Conservation (phyloP, 1,140 invertebrate genomes). For the Hydropsyche tenuis region DNA sequence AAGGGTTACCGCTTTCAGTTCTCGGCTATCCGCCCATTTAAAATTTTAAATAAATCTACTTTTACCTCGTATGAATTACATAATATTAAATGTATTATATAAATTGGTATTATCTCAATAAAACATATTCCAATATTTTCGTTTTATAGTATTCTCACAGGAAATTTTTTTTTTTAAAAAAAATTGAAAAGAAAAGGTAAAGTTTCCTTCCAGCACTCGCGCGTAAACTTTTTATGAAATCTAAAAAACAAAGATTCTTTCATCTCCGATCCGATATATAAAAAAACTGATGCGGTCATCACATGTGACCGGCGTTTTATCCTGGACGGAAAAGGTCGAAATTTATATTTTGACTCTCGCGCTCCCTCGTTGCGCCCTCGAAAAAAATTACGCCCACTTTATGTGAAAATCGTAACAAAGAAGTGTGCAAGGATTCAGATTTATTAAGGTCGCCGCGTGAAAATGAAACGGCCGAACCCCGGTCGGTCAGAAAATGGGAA, state of each 20-base stretch:
- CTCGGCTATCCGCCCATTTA: background rate
- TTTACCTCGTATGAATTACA: background rate
- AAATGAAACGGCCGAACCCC: constrained; percentile 1
- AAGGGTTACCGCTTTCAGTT: constrained; percentile 19
- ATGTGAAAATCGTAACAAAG: constrained; percentile 41
- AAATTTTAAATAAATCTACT: constrained; percentile 15
- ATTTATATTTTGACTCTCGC: constrained; percentile 34
- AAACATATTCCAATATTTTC: no score
- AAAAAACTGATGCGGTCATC: constrained; percentile 42
- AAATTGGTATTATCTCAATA: no score
- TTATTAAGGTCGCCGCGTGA: constrained; percentile 32
- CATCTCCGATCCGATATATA: constrained; percentile 31
- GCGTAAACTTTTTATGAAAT: background rate
- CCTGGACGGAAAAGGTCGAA: constrained; percentile 30
- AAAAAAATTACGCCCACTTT: constrained; percentile 45
- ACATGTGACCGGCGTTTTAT: constrained; percentile 26
- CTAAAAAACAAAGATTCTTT: constrained; percentile 4
- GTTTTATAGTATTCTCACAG: no score
- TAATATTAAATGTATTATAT: no score
- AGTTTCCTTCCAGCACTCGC: background rate
- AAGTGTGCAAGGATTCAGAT: constrained; percentile 41
- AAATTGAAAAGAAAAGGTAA: no score
- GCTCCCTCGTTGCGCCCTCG: constrained; percentile 10
- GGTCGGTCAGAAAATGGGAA: background rate
- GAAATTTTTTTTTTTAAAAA: no score